These are phyloP conservation scores for Chelmon rostratus DNA, from an alignment of 2,797 vertebrate species.

Conservation along the genomic window DNA sequence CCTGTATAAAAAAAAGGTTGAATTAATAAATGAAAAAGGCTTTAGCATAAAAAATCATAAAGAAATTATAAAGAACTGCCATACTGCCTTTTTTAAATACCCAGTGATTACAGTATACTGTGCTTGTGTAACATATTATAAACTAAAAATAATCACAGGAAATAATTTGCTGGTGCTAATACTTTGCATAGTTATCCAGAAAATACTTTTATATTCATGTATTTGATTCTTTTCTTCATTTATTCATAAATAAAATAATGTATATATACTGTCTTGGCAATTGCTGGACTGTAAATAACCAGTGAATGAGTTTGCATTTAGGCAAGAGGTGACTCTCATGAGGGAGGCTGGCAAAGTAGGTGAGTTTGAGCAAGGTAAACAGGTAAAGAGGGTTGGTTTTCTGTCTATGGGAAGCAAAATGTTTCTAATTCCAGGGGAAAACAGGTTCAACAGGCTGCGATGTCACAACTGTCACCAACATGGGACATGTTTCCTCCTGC, in stretches of 20 bases:
- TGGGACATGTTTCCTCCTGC: slow-evolving; percentile 32
- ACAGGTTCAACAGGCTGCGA: slow-evolving; percentile 71
- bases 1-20: background rate
- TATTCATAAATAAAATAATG: background rate
- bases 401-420: slow-evolving; percentile 42
- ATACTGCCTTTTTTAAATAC: background rate
- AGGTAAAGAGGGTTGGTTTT: slow-evolving; percentile 30
- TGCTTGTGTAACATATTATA: background rate
- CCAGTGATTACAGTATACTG: background rate
- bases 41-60: no score
- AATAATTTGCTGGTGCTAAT: background rate
- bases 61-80: no score
- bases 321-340: background rate
- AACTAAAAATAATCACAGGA: background rate
- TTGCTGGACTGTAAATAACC: background rate
- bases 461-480: slow-evolving; percentile 42
- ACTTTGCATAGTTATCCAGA: background rate
- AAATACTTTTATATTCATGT: background rate
- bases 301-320: background rate
- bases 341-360: background rate
- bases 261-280: background rate
- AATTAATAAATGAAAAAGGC: background rate
- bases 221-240: background rate
- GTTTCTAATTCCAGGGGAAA: slow-evolving; percentile 68
- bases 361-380: slow-evolving; percentile 19